Base-by-base conservation (phyloP, 2,888 invertebrate species). In the Polydesmus complanatus region DNA sequence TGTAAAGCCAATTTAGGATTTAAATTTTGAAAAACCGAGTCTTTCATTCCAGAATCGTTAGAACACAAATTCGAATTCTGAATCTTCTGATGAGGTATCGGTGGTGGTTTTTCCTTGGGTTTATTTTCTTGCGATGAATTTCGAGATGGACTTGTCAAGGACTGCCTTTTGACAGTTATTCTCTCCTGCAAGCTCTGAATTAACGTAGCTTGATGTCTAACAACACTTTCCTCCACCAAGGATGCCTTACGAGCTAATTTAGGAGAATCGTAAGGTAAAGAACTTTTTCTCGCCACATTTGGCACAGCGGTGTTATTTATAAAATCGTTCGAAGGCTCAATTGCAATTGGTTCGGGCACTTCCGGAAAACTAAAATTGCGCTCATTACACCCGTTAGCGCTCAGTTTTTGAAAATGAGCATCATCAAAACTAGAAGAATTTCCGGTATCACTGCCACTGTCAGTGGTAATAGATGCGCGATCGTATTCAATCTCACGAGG, bases 1-100 rank as follows among this genome's bases (percentile, higher is more conserved):
- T 64, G 65, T 53, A 67, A 65, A 56, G 83, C 80, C 68, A 90
- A 75, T 69, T 87, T 88, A 18, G 86, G 86, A 68, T 89, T 89
- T 64, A 89, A 74, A 70, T 86, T 86, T 75, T 88, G 86, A 58
- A 88, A 76, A 73, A 59, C 53, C 8, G 53, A 23, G 27, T 59
- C 61, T 19, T 57, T 47, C 27, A 56, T 50, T 18, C 27, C 59
- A n/a, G 18, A 47, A 26, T 56, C 19, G 21, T 22, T 54, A 14
- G 22, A 22, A 25, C 26, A n/a, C 48, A 2, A 54, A 48, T 2
- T 27, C 19, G 21, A 21, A 27, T 21, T 21, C 27, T n/a, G 5
- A 54, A 5, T 19, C 5, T 11, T 19, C 3, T 8, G 11, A 37
- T 5, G 37, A 37, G 37, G 37, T 37, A 8, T 5, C 37, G 37